Evolutionary conservation across 2,888 invertebrate species (phyloP), one percentile per base, ranked within the genome.

Genomic region (Aradus depressus): DNA sequence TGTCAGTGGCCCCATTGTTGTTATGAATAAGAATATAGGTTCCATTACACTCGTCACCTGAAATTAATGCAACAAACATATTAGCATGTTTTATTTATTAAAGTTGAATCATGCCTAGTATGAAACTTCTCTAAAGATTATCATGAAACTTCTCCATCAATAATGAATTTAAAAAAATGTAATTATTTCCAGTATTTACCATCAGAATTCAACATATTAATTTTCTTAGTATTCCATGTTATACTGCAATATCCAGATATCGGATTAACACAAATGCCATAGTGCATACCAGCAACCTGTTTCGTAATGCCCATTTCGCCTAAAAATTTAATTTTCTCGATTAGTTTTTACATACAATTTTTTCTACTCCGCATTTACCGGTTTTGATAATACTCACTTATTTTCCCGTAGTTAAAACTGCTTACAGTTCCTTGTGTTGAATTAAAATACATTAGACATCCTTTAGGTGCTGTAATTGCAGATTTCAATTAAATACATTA

Each of bases 191-290:
- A 37, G 39, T 45, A 23, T 31, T 5, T 14, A 50, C 37, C 10
- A 26, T 44, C 23, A 31, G 18, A 12, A 28, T 18, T 21, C 8
- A 39, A n/a, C 23, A 26, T 37, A 48, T 50, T 48, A 61, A 62
- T 81, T 31, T 80, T 65, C 2, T 80, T 71, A 0, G 75, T 71
- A 12, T 68, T 70, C 74, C 84, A 86, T 56, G 76, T 76, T 52
- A 87, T 84, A 21, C 74, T 71, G 62, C 87, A 87, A 64, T 73
- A 80, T 10, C 83, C 84, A 1, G 80, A 74, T 44, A 75, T 77
- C 76, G 80, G 80, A 61, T 79, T 71, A 18, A 88, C 74, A 61
- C 88, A 88, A 45, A 85, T 78, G 3, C 86, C 86, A 63, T 88
- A 88, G 65, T 79, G 78, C 56, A 78, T 68, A 64, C 79, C 80